Evolutionary conservation across 2,888 invertebrate species (phyloP).

Genomic region (Trachelus stipa): DNA sequence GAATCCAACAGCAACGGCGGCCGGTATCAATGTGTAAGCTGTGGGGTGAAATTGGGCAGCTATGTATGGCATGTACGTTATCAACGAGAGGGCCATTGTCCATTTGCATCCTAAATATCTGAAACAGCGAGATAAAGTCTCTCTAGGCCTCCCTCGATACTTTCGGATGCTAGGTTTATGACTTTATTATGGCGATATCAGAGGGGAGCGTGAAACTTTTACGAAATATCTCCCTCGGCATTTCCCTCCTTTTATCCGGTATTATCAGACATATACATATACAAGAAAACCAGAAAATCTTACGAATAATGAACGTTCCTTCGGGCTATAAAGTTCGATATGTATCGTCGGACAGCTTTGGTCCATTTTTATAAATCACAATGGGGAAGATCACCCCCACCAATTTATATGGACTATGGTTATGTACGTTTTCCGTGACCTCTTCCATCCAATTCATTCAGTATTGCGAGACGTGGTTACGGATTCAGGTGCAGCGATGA

Average conservation of each 20-base stretch:
- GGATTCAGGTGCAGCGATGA: background rate
- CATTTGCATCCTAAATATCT: constrained; percentile 77
- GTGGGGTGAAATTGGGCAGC: constrained; percentile 75
- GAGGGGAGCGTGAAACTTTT: background rate
- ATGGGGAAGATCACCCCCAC: background rate
- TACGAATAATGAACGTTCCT: background rate
- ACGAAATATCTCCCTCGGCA: background rate
- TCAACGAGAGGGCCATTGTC: constrained; percentile 74
- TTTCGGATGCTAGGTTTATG: background rate
- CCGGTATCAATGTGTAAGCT: constrained; percentile 74
- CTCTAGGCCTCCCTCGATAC: background rate
- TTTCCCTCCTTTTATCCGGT: background rate
- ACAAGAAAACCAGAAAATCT: background rate
- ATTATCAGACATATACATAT: background rate
- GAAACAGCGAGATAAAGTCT: constrained; percentile 47
- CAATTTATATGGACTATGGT: background rate
- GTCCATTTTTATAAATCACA: background rate
- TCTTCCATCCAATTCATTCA: background rate
- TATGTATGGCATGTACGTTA: constrained; percentile 77
- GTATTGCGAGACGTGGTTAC: background rate
- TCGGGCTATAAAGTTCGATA: background rate
- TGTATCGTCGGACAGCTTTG: background rate
- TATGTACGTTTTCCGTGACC: background rate
- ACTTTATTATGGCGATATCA: background rate
- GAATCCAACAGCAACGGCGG: constrained; percentile 74